Evolutionary conservation across 2,888 invertebrate species (phyloP).

Genomic region (Meliscaeva auricollis): DNA sequence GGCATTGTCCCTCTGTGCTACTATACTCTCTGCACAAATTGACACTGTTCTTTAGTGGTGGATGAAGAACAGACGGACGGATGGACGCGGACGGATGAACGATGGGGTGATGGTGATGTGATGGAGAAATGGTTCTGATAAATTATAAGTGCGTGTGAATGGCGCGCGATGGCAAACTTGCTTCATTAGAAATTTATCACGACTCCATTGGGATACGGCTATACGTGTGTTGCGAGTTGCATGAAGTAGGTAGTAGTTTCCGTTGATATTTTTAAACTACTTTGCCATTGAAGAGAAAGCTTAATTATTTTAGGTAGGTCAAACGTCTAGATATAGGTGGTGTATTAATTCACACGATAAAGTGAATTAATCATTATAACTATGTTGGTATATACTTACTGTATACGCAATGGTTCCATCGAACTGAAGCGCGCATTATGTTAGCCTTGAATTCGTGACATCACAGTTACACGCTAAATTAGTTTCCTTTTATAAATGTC

Average conservation of each 20-base stretch:
- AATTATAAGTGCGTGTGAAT: constrained; percentile 53
- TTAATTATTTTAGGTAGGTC: constrained; percentile 56
- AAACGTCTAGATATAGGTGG: constrained; percentile 23
- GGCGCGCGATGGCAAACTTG: constrained; percentile 24
- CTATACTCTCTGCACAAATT: constrained; percentile 48
- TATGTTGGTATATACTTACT: too few species aligned
- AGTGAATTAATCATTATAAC: constrained; percentile 50
- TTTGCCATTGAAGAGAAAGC: constrained; percentile 17
- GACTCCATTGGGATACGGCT: constrained; percentile 18
- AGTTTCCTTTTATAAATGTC: constrained; percentile 20
- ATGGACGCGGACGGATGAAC: too few species aligned
- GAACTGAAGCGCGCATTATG: constrained; percentile 26
- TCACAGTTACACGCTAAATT: constrained; percentile 15
- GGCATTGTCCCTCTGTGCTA: constrained; percentile 22
- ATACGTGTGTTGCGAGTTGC: constrained; percentile 47
- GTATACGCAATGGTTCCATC: constrained; percentile 13
- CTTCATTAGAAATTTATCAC: constrained; percentile 61
- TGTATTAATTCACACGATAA: constrained; percentile 41
- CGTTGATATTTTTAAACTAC: constrained; percentile 8
- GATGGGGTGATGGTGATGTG: too few species aligned
- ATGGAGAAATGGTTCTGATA: constrained; percentile 12
- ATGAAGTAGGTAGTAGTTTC: constrained; percentile 32
- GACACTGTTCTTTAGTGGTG: constrained; percentile 30
- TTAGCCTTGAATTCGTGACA: constrained; percentile 18
- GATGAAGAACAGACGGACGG: neutral